A percentile compares a stretch with the other conserved stretches of the same genome.
phyloP scores from a whole-genome alignment of 2,113 vertebrate genomes.

The Pogonocichla stellata region DNA sequence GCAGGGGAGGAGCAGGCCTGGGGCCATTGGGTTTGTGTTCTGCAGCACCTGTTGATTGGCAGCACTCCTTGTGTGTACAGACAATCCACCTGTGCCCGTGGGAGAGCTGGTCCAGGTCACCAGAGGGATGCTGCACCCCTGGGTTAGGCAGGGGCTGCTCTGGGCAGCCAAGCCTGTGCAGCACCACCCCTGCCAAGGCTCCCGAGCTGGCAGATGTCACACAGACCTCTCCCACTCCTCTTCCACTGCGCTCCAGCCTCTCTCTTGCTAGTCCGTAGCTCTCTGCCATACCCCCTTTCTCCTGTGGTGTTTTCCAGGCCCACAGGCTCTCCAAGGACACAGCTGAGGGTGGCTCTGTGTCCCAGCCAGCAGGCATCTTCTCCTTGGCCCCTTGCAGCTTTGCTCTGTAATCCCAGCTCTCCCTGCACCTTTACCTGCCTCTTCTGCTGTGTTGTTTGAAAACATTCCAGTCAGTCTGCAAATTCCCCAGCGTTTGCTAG shows the following conservation, averaged over 20 bases:
- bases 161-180: not conserved
- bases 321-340: not conserved
- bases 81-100: not conserved
- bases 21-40: rapidly evolving
- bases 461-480: not conserved
- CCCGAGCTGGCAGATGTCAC: not conserved
- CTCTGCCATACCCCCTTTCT: not conserved
- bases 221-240: not conserved
- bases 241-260: not conserved
- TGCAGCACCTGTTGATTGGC: not conserved
- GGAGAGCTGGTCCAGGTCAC: not conserved
- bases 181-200: not conserved
- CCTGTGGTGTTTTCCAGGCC: not conserved
- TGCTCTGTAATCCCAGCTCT: not conserved
- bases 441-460: not conserved
- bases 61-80: rapidly evolving
- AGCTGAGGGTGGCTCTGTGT: not conserved
- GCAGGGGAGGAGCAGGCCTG: not conserved
- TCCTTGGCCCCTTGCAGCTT: not conserved
- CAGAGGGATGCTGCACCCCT: not conserved
- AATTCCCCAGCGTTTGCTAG: not conserved
- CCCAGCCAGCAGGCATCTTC: not conserved
- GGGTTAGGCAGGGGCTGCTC: not conserved
- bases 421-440: not conserved
- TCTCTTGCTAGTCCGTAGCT: not conserved